A percentile compares a stretch with the other conserved stretches of the same genome.
Conservation (phyloP, 1,140 invertebrate species). For the Holcopasites calliopsidis region DNA sequence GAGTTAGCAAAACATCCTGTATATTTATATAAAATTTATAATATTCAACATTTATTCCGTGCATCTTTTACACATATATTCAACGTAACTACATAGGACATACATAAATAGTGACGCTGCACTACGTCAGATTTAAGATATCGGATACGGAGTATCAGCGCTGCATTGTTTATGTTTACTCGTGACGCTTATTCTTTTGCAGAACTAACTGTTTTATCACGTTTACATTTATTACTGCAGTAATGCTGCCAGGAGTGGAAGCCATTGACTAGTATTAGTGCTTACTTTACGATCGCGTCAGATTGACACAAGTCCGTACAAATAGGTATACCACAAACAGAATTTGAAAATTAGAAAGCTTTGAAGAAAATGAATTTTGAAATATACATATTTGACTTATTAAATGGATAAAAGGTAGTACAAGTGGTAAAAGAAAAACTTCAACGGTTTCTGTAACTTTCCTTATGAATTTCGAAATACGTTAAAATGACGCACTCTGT, state of each 20-base stretch:
- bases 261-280: neutral
- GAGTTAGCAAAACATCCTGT: no score
- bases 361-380: neutral
- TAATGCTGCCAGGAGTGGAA: neutral
- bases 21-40: slow-evolving; percentile 1
- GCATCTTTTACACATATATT: neutral
- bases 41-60: neutral
- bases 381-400: neutral
- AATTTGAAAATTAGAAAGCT: neutral
- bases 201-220: neutral
- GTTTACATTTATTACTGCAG: neutral
- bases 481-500: neutral
- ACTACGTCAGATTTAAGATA: neutral
- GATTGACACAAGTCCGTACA: neutral
- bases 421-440: neutral
- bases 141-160: neutral
- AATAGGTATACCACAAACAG: neutral
- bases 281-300: neutral
- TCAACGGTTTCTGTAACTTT: neutral
- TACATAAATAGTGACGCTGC: no score
- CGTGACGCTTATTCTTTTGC: neutral
- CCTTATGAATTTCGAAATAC: neutral
- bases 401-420: neutral
- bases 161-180: neutral
- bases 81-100: neutral